These are phyloP conservation scores for Pangasius mekongensis DNA, from an alignment of 2,797 vertebrate genomes.

Conservation along the genomic window DNA sequence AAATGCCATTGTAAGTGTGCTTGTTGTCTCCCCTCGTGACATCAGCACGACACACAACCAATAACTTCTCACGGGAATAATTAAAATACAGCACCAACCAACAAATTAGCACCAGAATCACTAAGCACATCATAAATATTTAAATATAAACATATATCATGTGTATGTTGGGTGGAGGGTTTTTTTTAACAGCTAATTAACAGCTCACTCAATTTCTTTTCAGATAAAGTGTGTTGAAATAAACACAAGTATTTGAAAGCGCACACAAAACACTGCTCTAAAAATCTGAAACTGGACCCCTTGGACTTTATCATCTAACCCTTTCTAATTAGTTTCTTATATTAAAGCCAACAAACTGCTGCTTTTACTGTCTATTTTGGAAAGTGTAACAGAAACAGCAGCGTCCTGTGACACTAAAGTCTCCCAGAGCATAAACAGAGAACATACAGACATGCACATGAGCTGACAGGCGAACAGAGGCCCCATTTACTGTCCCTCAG, in stretches of 20 bases:
- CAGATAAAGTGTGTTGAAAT: background rate
- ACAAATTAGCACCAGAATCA: background rate
- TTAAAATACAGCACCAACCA: background rate
- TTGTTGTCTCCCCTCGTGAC: background rate
- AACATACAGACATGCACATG: background rate
- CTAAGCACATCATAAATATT: background rate
- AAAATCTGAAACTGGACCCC: background rate
- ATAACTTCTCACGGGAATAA: background rate
- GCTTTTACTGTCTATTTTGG: background rate
- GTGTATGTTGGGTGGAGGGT: background rate
- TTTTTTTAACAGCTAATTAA: background rate
- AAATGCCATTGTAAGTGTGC: background rate
- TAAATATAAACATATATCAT: background rate
- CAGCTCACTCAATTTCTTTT: background rate
- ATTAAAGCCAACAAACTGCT: background rate
- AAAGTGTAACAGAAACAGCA: background rate
- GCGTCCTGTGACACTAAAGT: background rate
- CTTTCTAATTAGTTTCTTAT: background rate
- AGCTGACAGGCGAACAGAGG: slow-evolving; percentile 32
- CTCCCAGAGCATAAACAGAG: background rate
- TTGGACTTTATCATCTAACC: background rate
- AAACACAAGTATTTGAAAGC: background rate
- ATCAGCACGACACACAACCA: background rate
- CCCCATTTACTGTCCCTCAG: slow-evolving; percentile 33
- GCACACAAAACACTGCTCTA: background rate